A percentile compares a stretch with the other conserved stretches of the same genome.
Evolutionary conservation across 1,140 invertebrate genomes (phyloP).

Genomic region (Nasonia longicornis): DNA sequence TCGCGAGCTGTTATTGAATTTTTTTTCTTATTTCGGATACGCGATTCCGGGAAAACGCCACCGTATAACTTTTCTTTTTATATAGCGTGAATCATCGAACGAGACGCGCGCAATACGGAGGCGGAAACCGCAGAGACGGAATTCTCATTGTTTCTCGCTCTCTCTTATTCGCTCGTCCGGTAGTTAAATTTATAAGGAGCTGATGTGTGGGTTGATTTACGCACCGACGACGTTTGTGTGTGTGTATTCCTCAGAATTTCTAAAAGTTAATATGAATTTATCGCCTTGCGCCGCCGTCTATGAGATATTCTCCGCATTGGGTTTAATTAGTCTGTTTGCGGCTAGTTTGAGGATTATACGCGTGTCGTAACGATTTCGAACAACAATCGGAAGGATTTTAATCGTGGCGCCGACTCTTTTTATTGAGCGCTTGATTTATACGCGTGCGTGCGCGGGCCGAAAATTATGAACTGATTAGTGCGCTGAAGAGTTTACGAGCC

Average conservation of each 20-base stretch:
- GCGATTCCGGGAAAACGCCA: neutral
- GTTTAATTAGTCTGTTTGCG: neutral
- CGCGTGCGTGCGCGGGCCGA: neutral
- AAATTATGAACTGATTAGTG: constrained; percentile 36
- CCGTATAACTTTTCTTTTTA: neutral
- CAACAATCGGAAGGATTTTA: neutral
- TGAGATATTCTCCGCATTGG: neutral
- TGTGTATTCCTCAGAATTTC: constrained; percentile 26
- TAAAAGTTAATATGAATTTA: constrained; percentile 41
- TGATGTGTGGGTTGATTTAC: constrained; percentile 39
- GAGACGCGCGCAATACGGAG: neutral
- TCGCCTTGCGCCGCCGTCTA: neutral
- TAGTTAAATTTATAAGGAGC: constrained; percentile 40
- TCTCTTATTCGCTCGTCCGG: neutral
- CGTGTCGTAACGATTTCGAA: neutral
- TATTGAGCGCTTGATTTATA: constrained; percentile 35
- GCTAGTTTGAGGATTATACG: too few relatives aligned
- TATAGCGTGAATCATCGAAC: constrained; percentile 13
- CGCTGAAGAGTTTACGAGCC: constrained; percentile 8
- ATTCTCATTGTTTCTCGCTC: constrained; percentile 32
- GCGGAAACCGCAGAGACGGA: constrained; percentile 22
- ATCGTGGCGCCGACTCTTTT: constrained; percentile 9
- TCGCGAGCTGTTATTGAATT: neutral
- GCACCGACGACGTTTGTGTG: neutral
- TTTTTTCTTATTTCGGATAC: neutral